These are phyloP conservation scores for Ormyrus thymus DNA, from an alignment of 2,888 invertebrate species.

Conservation along the genomic window DNA sequence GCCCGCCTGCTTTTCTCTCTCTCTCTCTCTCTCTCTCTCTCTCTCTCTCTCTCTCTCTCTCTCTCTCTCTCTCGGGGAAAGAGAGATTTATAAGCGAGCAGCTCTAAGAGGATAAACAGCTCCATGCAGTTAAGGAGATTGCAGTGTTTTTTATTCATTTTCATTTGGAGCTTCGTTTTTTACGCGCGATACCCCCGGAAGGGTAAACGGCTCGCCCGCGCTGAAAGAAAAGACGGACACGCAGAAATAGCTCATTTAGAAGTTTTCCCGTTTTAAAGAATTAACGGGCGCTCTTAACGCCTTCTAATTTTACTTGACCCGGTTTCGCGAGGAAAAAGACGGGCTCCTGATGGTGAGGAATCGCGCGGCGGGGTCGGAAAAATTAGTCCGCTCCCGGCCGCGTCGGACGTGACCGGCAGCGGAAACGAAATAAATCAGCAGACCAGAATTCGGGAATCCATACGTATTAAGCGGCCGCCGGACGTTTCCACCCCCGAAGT, in stretches of 20 bases:
- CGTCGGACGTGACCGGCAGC: conserved; percentile 20
- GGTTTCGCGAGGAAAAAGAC: not conserved
- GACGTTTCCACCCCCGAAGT: not conserved
- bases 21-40: not conserved
- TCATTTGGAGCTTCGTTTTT: too few relatives aligned
- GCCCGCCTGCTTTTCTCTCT: not conserved
- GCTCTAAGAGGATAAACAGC: too few relatives aligned
- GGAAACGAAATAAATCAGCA: conserved; percentile 34
- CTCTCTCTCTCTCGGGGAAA: not conserved
- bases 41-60: not conserved
- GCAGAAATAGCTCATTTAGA: too few relatives aligned
- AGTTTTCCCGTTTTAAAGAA: too few relatives aligned
- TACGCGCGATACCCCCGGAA: not conserved
- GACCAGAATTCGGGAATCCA: conserved; percentile 4
- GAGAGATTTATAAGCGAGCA: too few relatives aligned
- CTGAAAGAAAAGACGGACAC: not conserved
- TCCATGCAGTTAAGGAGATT: too few relatives aligned
- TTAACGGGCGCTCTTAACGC: not conserved
- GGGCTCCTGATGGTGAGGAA: not conserved
- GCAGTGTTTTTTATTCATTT: too few relatives aligned
- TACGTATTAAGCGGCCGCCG: not conserved
- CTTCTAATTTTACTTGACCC: conserved; percentile 15
- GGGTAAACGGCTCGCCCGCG: not conserved
- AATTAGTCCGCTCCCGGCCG: conserved; percentile 13
- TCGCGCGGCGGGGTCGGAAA: not conserved